Percentiles rank a stretch among this genome's conserved stretches.
Evolutionary conservation across 2,797 vertebrate genomes (phyloP).

Genomic region (Ptychadena robeensis): DNA sequence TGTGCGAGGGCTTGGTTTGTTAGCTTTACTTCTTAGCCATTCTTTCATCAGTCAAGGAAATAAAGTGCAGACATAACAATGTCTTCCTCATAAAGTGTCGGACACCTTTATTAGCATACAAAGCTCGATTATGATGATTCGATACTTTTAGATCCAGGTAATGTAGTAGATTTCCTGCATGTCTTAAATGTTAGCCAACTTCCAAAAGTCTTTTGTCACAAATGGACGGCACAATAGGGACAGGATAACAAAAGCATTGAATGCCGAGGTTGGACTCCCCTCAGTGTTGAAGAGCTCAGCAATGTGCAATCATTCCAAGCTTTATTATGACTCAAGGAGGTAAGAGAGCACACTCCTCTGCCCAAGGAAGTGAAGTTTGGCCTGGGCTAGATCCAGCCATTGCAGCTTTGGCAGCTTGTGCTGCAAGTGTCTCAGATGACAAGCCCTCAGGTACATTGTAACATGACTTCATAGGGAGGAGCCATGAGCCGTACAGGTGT

Average conservation of each 20-base stretch:
- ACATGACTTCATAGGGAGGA: conserved; percentile 79
- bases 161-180: not conserved
- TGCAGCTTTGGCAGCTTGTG: conserved; percentile 69
- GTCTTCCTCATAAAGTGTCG: conserved; percentile 6
- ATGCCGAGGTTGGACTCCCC: conserved; percentile 39
- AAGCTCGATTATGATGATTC: not conserved
- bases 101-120: conserved; percentile 41
- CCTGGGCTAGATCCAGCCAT: conserved; percentile 61
- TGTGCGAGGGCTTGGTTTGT: conserved; percentile 55
- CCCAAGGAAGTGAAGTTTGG: conserved; percentile 55
- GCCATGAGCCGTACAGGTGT: conserved; percentile 75
- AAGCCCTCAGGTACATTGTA: conserved; percentile 76
- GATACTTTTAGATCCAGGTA: conserved; percentile 25
- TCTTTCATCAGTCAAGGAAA: conserved; percentile 50
- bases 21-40: conserved; percentile 49
- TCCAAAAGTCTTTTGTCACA: conserved; percentile 16
- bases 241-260: conserved; percentile 42
- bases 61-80: conserved; percentile 24
- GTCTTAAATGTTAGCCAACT: not conserved
- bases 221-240: conserved; percentile 45
- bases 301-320: conserved; percentile 25
- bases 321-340: conserved; percentile 35
- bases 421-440: conserved; percentile 71
- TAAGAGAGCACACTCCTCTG: conserved; percentile 51
- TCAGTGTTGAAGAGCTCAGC: conserved; percentile 21